Conservation (phyloP, 2,888 invertebrate genomes). For the Leptopilina syphax region DNA sequence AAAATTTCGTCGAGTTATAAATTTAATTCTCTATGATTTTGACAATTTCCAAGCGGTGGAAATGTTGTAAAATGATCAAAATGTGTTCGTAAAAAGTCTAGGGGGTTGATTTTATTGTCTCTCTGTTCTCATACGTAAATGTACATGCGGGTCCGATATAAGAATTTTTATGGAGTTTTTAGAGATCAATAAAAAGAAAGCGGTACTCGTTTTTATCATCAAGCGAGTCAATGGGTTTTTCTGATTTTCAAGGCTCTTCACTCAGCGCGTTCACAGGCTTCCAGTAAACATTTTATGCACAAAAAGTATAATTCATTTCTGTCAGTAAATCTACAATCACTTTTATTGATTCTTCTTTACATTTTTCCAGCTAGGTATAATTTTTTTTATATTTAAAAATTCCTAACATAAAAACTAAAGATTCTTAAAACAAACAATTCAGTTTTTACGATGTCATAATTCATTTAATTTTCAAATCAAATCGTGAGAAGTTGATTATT, state of each 20-base stretch:
- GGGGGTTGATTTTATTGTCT: conserved; percentile 22
- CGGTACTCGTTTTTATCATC: conserved; percentile 14
- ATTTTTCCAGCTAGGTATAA: background rate
- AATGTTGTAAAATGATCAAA: conserved; percentile 26
- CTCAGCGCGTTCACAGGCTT: background rate
- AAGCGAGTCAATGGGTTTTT: background rate
- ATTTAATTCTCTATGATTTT: conserved; percentile 16
- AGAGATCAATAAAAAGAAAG: conserved; percentile 30
- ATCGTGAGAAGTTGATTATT: background rate
- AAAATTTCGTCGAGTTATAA: background rate
- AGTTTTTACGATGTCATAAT: too few relatives aligned
- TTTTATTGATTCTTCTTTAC: background rate
- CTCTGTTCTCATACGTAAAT: conserved; percentile 24
- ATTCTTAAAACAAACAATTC: too few relatives aligned
- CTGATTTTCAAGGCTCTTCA: conserved; percentile 14
- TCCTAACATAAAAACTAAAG: too few relatives aligned
- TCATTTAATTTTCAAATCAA: background rate
- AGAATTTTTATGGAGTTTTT: conserved; percentile 30
- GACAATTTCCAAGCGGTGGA: conserved; percentile 8
- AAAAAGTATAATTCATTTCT: conserved; percentile 6
- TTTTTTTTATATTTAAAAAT: background rate
- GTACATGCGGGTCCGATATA: conserved; percentile 19
- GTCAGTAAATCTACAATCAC: conserved; percentile 11
- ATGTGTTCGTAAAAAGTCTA: conserved; percentile 11
- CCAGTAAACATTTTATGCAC: conserved; percentile 18